Conservation (phyloP, 2,888 invertebrate species). For the Odontomyia ornata region DNA sequence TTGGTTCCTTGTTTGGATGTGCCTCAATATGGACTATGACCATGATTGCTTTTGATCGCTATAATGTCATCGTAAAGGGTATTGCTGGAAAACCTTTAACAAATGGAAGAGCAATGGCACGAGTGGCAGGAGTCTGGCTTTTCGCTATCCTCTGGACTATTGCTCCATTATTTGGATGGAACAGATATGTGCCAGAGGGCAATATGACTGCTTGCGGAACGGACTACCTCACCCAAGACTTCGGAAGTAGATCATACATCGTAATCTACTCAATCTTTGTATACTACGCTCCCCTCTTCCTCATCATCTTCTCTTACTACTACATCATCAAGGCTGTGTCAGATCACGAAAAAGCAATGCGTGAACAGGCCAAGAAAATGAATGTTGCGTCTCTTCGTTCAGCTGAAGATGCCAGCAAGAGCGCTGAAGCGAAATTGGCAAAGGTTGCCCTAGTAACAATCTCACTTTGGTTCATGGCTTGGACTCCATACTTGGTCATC, state of each 20-base stretch:
- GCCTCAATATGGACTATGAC: slow-evolving; percentile 70
- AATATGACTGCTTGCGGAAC: slow-evolving; percentile 71
- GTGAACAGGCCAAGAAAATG: slow-evolving; percentile 73
- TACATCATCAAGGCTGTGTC: slow-evolving; percentile 69
- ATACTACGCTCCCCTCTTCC: slow-evolving; percentile 65
- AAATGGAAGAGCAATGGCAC: slow-evolving; percentile 62
- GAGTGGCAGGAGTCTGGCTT: slow-evolving; percentile 66
- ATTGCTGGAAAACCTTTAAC: slow-evolving; percentile 67
- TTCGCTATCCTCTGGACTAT: slow-evolving; percentile 66
- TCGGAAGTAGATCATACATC: slow-evolving; percentile 66
- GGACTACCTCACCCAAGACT: slow-evolving; percentile 65
- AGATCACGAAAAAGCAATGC: slow-evolving; percentile 68
- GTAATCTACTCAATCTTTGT: slow-evolving; percentile 65
- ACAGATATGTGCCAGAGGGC: slow-evolving; percentile 71
- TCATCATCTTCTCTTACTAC: slow-evolving; percentile 69
- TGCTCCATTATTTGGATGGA: slow-evolving; percentile 68
- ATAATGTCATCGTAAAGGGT: slow-evolving; percentile 70
- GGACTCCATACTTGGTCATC: slow-evolving; percentile 72
- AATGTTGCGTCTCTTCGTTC: slow-evolving; percentile 70
- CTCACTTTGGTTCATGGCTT: slow-evolving; percentile 72
- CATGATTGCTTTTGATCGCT: slow-evolving; percentile 68
- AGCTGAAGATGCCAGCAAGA: slow-evolving; percentile 66
- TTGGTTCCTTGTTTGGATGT: slow-evolving; percentile 75
- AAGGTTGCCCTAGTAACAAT: slow-evolving; percentile 72
- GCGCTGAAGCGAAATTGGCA: slow-evolving; percentile 69